phyloP scores from a whole-genome alignment of 2,113 vertebrate species.

The Catharus minimus region DNA sequence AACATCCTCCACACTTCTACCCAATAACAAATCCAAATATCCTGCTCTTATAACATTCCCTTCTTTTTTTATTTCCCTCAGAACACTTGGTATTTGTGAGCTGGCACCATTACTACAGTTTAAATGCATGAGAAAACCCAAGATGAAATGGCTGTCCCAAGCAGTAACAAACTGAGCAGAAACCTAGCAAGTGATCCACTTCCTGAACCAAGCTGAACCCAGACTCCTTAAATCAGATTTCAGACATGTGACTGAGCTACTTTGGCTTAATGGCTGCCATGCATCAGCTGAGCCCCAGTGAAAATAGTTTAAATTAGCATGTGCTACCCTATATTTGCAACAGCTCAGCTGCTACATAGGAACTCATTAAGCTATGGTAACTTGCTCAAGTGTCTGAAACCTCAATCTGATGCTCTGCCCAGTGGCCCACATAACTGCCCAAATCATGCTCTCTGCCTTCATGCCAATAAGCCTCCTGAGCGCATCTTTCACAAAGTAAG shows the following conservation, averaged over 20 bases:
- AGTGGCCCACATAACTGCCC: slow-evolving; percentile 41
- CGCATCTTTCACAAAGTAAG: background rate
- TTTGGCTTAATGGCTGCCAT: slow-evolving; percentile 2
- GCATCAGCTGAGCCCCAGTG: slow-evolving; percentile 43
- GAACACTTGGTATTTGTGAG: background rate
- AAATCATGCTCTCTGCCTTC: background rate
- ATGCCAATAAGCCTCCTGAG: slow-evolving; percentile 6
- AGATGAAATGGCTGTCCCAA: background rate
- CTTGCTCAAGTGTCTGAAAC: slow-evolving; percentile 44
- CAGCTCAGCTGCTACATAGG: slow-evolving; percentile 46
- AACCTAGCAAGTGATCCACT: background rate
- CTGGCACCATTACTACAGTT: background rate
- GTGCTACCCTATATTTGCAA: slow-evolving; percentile 43
- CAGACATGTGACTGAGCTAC: background rate
- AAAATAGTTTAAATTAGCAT: slow-evolving; percentile 15
- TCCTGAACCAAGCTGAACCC: background rate
- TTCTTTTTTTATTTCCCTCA: background rate
- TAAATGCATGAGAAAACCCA: background rate
- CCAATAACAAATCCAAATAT: background rate
- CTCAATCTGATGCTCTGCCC: slow-evolving; percentile 34
- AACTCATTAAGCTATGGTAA: slow-evolving; percentile 59
- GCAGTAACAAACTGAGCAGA: background rate
- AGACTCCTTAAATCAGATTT: background rate
- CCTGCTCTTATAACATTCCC: background rate
- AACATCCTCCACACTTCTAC: background rate